Conservation (phyloP, 1,140 invertebrate species). For the Scaptomyza montana region DNA sequence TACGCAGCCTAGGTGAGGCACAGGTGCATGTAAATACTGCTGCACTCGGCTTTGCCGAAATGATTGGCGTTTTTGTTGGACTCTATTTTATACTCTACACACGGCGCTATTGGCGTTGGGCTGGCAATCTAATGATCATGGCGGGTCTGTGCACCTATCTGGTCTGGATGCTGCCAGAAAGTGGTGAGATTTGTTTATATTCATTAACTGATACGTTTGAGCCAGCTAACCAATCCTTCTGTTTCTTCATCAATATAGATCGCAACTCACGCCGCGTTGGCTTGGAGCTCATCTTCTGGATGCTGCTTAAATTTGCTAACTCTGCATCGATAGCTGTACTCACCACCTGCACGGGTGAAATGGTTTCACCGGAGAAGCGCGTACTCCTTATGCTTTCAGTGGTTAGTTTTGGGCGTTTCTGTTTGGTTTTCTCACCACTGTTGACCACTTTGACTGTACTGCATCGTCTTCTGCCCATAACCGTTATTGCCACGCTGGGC, state of each 20-base stretch:
- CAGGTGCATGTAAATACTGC: constrained; percentile 83
- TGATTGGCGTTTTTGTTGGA: constrained; percentile 80
- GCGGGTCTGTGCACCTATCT: constrained; percentile 67
- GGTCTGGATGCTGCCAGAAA: constrained; percentile 69
- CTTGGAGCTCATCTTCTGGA: constrained; percentile 72
- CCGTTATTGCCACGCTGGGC: constrained; percentile 64
- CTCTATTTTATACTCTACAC: constrained; percentile 80
- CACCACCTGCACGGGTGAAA: constrained; percentile 75
- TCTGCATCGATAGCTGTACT: constrained; percentile 71
- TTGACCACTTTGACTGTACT: constrained; percentile 64
- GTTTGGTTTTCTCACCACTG: constrained; percentile 63
- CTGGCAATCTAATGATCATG: constrained; percentile 69
- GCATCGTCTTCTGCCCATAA: constrained; percentile 69
- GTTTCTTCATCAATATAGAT: constrained; percentile 11
- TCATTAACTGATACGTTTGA: neutral
- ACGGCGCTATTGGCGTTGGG: constrained; percentile 74
- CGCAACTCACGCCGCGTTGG: constrained; percentile 64
- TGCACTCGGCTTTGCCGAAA: constrained; percentile 81
- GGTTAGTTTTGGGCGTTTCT: constrained; percentile 68
- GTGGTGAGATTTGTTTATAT: constrained; percentile 35
- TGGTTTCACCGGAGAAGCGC: constrained; percentile 72
- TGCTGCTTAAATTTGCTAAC: constrained; percentile 73
- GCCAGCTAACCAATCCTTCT: too few species aligned
- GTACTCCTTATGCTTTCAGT: constrained; percentile 65
- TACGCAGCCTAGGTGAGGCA: constrained; percentile 75